Conservation (phyloP, 92 coral and sea anemone genomes). For the Bergia puertoricense region DNA sequence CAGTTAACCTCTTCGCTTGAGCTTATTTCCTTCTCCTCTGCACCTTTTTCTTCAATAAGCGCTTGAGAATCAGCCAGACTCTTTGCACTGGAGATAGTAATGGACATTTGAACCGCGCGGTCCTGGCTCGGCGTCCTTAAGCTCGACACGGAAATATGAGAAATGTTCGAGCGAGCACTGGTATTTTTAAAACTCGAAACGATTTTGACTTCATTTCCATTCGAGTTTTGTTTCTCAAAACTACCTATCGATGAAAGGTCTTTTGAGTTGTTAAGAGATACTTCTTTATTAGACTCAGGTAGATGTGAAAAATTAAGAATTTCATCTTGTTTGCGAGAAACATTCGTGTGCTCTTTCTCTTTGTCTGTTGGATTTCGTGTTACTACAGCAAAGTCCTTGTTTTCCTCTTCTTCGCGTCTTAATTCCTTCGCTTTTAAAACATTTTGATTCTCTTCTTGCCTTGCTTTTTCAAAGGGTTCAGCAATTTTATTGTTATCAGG, state of each 20-base stretch:
- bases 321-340: background rate
- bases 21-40: background rate
- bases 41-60: background rate
- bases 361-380: background rate
- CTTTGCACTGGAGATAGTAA: slow-evolving; percentile 33
- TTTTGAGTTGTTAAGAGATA: background rate
- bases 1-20: background rate
- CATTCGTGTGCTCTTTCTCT: background rate
- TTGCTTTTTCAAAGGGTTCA: background rate
- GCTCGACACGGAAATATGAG: slow-evolving; percentile 38
- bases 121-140: slow-evolving; percentile 15
- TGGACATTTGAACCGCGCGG: background rate
- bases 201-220: background rate
- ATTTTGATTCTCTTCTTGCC: background rate
- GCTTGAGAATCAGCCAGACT: slow-evolving; percentile 35
- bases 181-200: slow-evolving; percentile 6
- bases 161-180: slow-evolving; percentile 17
- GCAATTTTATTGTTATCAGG: background rate
- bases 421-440: background rate
- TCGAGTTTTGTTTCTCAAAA: background rate
- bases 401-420: background rate
- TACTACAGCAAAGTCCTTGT: background rate
- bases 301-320: background rate
- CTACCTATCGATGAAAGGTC: slow-evolving; percentile 3
- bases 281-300: background rate